Conservation (phyloP, 64 coral and sea anemone genomes). For the Montipora sp. region DNA sequence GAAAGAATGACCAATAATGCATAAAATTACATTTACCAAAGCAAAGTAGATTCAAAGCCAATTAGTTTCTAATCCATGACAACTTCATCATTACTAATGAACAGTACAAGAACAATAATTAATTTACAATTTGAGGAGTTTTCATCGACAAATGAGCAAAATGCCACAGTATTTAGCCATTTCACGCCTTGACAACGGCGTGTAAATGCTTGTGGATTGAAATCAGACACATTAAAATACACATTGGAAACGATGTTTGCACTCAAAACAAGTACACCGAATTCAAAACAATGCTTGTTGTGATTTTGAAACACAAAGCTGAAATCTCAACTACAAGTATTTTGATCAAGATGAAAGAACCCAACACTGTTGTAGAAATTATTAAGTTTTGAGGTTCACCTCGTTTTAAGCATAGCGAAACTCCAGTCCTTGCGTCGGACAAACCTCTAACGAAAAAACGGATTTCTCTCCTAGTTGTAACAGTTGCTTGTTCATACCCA, state of each 20-base stretch:
- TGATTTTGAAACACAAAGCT: slow-evolving; percentile 48
- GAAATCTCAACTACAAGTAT: slow-evolving; percentile 3
- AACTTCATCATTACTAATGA: too few relatives aligned
- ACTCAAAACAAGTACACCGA: slow-evolving; percentile 43
- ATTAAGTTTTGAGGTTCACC: neutral
- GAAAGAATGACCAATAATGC: neutral
- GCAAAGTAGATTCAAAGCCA: neutral
- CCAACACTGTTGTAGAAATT: neutral
- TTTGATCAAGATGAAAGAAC: neutral
- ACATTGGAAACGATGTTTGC: neutral
- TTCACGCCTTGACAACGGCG: neutral
- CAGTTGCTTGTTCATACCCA: slow-evolving; percentile 27
- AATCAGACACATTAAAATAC: neutral
- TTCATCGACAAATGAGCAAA: slow-evolving; percentile 15
- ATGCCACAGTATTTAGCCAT: neutral
- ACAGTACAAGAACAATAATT: neutral
- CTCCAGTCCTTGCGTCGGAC: neutral
- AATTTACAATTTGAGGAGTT: slow-evolving; percentile 15
- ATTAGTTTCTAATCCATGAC: too few relatives aligned
- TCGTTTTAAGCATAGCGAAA: slow-evolving; percentile 25
- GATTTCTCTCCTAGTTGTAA: slow-evolving; percentile 3
- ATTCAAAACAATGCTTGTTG: slow-evolving; percentile 24
- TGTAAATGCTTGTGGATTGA: neutral
- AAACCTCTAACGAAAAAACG: slow-evolving; percentile 20
- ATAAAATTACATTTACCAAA: neutral